Percentiles rank a stretch among this genome's conserved stretches.
phyloP scores from a whole-genome alignment of 2,888 invertebrate genomes.

The Autographa pulchrina region DNA sequence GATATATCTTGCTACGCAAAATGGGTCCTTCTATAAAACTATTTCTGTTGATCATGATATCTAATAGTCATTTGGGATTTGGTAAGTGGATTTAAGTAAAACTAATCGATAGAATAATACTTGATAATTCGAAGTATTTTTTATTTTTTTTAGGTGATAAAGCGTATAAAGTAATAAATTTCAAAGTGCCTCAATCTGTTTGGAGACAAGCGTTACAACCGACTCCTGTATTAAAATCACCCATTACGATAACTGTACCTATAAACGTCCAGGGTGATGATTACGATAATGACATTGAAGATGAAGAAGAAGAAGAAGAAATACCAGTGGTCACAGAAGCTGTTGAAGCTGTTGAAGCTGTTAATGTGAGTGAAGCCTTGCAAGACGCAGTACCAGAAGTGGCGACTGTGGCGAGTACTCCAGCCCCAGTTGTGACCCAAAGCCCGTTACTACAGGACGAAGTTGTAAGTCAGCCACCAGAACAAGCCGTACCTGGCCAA shows the following conservation, averaged over 20 bases:
- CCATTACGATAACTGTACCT: conserved; percentile 80
- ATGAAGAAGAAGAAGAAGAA: conserved; percentile 57
- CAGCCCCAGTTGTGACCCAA: conserved; percentile 61
- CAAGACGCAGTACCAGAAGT: conserved; percentile 54
- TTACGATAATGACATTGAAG: conserved; percentile 55
- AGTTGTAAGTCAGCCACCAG: conserved; percentile 50
- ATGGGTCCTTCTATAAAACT: conserved; percentile 60
- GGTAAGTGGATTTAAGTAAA: conserved; percentile 60
- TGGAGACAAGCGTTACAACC: conserved; percentile 80
- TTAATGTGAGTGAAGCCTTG: conserved; percentile 51
- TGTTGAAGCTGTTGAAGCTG: conserved; percentile 48
- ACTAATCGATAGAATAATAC: conserved; percentile 2
- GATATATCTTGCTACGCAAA: conserved; percentile 50
- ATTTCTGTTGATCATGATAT: conserved; percentile 59
- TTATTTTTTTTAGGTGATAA: conserved; percentile 62
- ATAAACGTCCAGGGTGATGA: conserved; percentile 79
- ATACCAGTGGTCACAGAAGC: conserved; percentile 52
- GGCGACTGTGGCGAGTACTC: conserved; percentile 54
- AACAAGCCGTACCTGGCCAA: conserved; percentile 78
- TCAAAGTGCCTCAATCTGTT: conserved; percentile 75
- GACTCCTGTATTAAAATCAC: conserved; percentile 81
- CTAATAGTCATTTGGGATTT: conserved; percentile 53
- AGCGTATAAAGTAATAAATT: conserved; percentile 76
- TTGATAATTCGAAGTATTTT: not conserved
- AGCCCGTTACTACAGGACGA: conserved; percentile 68